Percentiles rank a stretch among this genome's conserved stretches.
Evolutionary conservation across 2,113 vertebrate species (phyloP).

Genomic region (Etia nguti): DNA sequence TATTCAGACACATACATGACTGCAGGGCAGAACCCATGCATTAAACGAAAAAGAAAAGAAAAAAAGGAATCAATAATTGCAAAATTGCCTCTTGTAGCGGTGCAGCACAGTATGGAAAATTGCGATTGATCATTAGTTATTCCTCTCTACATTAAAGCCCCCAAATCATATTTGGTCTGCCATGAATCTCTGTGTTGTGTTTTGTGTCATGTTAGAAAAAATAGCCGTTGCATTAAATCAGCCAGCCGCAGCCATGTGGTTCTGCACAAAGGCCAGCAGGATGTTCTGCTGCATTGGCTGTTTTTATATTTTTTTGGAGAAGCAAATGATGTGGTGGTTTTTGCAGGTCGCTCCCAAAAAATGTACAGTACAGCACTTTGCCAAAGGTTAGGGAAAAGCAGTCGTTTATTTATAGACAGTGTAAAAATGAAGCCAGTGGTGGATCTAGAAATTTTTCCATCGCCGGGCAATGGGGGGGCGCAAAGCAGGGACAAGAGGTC

Average conservation of each 20-base stretch:
- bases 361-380: not conserved
- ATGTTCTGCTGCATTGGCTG: not conserved
- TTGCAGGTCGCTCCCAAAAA: not conserved
- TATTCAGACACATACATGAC: conserved; percentile 30
- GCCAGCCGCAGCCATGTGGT: not conserved
- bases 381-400: not conserved
- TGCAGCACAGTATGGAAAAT: not conserved
- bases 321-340: not conserved
- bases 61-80: not conserved
- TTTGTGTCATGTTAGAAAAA: not conserved
- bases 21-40: not conserved
- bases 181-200: not conserved
- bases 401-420: not conserved
- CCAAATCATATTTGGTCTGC: not conserved
- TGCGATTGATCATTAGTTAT: not conserved
- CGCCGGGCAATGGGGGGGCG: not conserved
- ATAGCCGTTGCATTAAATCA: not conserved
- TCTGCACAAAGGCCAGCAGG: not conserved
- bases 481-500: not conserved
- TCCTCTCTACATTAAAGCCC: not conserved
- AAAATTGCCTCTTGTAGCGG: not conserved
- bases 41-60: not conserved
- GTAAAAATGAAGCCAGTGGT: not conserved
- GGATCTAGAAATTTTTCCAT: not conserved
- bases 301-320: not conserved